phyloP scores from a whole-genome alignment of 2,797 vertebrate genomes.

The Denticeps clupeoides region DNA sequence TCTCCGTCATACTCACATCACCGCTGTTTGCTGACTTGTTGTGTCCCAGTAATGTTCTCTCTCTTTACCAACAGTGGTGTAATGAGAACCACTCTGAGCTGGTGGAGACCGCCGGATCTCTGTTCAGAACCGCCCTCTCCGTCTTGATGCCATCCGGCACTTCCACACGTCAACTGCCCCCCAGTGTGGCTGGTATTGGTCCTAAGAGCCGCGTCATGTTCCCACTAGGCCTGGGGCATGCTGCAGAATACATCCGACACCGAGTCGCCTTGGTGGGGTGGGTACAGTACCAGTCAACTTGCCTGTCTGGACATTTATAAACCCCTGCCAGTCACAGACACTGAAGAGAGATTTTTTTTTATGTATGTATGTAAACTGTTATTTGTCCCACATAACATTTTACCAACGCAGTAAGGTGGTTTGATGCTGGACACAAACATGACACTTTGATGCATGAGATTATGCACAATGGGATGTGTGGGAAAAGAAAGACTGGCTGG shows the following conservation, averaged over 20 bases:
- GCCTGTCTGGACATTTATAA: too few species aligned
- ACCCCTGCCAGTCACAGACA: too few species aligned
- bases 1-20: too few species aligned
- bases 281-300: slow-evolving; percentile 29
- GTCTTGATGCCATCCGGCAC: slow-evolving; percentile 73
- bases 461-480: too few species aligned
- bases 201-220: slow-evolving; percentile 77
- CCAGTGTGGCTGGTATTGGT: slow-evolving; percentile 76
- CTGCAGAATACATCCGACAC: slow-evolving; percentile 81
- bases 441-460: too few species aligned
- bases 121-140: slow-evolving; percentile 67
- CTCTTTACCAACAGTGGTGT: slow-evolving; percentile 72
- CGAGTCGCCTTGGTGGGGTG: slow-evolving; percentile 88
- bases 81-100: slow-evolving; percentile 85
- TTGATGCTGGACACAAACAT: too few species aligned
- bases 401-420: too few species aligned
- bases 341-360: too few species aligned
- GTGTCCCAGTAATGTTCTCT: slow-evolving; percentile 11
- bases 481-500: too few species aligned
- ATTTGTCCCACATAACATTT: too few species aligned
- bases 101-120: slow-evolving; percentile 70
- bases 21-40: too few species aligned
- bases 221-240: slow-evolving; percentile 85
- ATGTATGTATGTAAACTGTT: too few species aligned
- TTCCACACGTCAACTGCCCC: slow-evolving; percentile 84